Percentiles rank a stretch among this genome's conserved stretches.
These are phyloP conservation scores for Callipepla californica DNA, from an alignment of 2,113 vertebrate genomes.

Conservation along the genomic window DNA sequence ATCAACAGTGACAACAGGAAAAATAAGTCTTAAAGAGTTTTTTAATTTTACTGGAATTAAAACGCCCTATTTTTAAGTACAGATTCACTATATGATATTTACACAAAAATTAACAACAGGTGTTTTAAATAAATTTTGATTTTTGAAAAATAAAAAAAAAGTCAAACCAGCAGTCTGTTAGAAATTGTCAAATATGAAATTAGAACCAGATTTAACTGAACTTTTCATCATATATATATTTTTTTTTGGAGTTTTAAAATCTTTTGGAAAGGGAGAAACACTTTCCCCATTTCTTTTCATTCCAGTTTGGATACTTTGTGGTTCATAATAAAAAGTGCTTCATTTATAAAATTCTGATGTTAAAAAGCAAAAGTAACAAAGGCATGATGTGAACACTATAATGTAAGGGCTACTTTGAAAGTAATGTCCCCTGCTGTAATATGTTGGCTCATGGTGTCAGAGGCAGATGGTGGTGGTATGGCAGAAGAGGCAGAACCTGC, in stretches of 20 bases:
- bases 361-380: not conserved
- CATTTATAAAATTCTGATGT: not conserved
- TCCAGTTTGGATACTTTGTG: not conserved
- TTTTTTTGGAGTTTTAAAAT: not conserved
- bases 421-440: too few species aligned
- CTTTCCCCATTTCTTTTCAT: not conserved
- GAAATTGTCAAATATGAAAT: not conserved
- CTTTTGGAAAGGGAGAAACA: not conserved
- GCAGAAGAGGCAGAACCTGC: too few species aligned
- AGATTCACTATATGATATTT: not conserved
- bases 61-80: not conserved
- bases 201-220: not conserved
- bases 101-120: not conserved
- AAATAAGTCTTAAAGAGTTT: not conserved
- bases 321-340: not conserved
- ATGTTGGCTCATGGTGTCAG: too few species aligned
- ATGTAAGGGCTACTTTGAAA: not conserved
- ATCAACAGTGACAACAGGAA: too few species aligned
- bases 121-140: not conserved
- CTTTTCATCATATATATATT: not conserved
- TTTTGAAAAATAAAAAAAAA: not conserved
- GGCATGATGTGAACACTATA: not conserved
- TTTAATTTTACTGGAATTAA: not conserved
- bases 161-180: not conserved
- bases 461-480: too few species aligned